phyloP scores from a whole-genome alignment of 1,140 invertebrate genomes.

The Bombus difficillimus region DNA sequence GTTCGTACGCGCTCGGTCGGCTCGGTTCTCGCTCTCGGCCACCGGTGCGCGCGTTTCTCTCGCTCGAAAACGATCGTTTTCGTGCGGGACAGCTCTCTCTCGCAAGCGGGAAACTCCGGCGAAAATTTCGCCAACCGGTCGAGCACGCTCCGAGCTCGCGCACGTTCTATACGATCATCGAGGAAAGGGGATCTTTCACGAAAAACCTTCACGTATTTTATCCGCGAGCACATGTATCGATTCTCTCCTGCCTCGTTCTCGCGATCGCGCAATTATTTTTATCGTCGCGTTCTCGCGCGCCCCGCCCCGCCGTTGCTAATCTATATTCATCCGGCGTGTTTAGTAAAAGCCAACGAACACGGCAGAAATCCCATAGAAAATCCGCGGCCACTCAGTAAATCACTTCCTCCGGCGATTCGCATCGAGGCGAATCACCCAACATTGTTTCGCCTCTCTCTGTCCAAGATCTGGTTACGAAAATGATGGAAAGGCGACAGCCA shows the following conservation, averaged over 20 bases:
- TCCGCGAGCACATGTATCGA: not conserved
- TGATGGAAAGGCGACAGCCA: constrained; percentile 48
- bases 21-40: constrained; percentile 38
- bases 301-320: constrained; percentile 17
- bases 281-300: constrained; percentile 32
- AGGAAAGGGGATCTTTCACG: not conserved
- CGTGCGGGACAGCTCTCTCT: constrained; percentile 11
- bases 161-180: not conserved
- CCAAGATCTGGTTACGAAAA: constrained; percentile 55
- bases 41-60: constrained; percentile 32
- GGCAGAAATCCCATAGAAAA: constrained; percentile 36
- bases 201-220: constrained; percentile 29
- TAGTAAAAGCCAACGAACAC: constrained; percentile 43
- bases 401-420: not conserved
- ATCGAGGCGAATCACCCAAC: not conserved
- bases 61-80: constrained; percentile 45
- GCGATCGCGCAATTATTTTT: constrained; percentile 47
- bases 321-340: constrained; percentile 48
- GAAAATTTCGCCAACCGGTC: constrained; percentile 6
- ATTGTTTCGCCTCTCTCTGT: not conserved
- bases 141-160: not conserved
- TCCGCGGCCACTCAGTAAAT: constrained; percentile 21
- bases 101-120: constrained; percentile 16
- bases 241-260: not conserved
- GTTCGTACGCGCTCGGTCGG: constrained; percentile 43